phyloP scores from a whole-genome alignment of 1,140 invertebrate species.

The Panulirus ornatus region DNA sequence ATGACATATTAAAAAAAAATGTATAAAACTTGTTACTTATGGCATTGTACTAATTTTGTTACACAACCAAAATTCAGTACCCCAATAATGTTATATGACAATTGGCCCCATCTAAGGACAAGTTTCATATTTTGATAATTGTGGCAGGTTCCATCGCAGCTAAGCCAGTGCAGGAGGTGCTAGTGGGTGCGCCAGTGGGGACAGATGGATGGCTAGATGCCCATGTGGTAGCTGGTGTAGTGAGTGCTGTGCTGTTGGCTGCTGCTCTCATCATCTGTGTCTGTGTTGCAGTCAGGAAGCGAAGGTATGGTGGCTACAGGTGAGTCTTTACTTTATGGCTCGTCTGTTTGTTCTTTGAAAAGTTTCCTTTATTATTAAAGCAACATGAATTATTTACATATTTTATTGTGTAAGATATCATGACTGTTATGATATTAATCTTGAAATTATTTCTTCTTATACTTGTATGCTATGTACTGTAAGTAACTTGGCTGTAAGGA shows the following conservation, averaged over 20 bases:
- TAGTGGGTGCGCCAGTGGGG: conserved; percentile 15
- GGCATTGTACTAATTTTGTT: no score
- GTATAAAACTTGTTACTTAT: background rate
- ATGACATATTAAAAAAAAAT: background rate
- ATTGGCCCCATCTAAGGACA: no score
- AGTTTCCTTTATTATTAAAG: no score
- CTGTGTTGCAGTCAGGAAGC: conserved; percentile 62
- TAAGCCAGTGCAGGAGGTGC: conserved; percentile 67
- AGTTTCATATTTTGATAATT: no score
- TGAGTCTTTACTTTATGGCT: conserved; percentile 17
- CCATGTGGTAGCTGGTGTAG: conserved; percentile 70
- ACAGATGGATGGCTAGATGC: conserved; percentile 56
- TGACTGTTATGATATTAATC: background rate
- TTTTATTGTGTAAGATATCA: no score
- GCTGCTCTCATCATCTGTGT: conserved; percentile 69
- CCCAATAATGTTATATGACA: no score
- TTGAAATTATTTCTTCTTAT: background rate
- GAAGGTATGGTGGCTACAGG: conserved; percentile 57
- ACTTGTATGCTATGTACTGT: no score
- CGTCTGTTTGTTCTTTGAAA: background rate
- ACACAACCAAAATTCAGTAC: no score
- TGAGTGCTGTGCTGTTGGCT: conserved; percentile 70
- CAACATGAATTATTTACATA: no score
- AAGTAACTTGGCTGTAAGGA: no score
- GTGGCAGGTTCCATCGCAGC: conserved; percentile 31